Base-by-base conservation (phyloP, 1,140 invertebrate genomes). In the Leptopilina boulardi region DNA sequence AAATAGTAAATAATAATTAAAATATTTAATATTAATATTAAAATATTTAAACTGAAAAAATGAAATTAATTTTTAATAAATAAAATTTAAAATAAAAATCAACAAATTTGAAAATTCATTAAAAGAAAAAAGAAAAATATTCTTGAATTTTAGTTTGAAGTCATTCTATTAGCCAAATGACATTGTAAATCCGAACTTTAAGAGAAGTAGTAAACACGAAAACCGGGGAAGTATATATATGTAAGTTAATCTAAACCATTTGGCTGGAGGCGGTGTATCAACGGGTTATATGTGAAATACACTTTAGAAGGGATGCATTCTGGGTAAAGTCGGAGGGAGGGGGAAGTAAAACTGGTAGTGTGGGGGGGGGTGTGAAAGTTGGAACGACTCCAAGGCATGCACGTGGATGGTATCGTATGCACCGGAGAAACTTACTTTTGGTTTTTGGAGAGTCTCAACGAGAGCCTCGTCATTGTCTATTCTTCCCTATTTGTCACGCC, bases 401-500 rank as follows among this genome's bases (percentile, higher is more conserved):
- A 80, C 78, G 78, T 77, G 78, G 70, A 78, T 78, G 78, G 76
- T 81, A 77, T 83, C 74, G 80, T 78, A 83, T 81, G 80, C 77
- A 80, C 74, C 54, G 23, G 44, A 76, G 76, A 75, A n/a, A 77
- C 80, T 83, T 78, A 80, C 74, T 77, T 78, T 77, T 74, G 77
- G 75, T 78, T 77, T 78, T 77, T 76, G 18, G 83, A 84, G 83
- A 79, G 77, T 80, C 81, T 82, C 76, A 78, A 79, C 54, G 75
- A 81, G 81, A 84, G 78, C 78, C 76, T 84, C 81, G 77, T 84
- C 83, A 83, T 84, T 83, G 82, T 84, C 80, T 84, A 83, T 84
- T 81, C 83, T 84, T 84, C 83, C 80, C 78, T 83, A 80, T 84
- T 83, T 84, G 81, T 84, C 83, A 83, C 83, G 83, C 81, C 81